These are phyloP conservation scores for Heliconius eleuchia DNA, from an alignment of 1,140 invertebrate genomes.

Conservation along the genomic window DNA sequence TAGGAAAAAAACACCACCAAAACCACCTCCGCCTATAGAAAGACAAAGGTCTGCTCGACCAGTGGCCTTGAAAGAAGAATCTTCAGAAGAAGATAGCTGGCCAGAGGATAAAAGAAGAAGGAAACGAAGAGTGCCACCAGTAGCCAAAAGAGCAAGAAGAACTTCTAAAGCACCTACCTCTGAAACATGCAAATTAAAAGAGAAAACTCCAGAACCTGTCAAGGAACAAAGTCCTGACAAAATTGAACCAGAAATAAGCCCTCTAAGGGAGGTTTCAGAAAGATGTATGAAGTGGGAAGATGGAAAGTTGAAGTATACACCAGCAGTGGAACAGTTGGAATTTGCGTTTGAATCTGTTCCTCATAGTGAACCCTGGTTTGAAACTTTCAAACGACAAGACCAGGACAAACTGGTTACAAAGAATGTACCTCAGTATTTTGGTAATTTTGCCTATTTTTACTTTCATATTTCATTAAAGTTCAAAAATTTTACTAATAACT, in stretches of 20 bases:
- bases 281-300: slow-evolving; percentile 73
- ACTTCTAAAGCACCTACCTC: slow-evolving; percentile 36
- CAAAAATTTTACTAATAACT: no score
- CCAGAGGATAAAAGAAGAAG: slow-evolving; percentile 61
- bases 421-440: slow-evolving; percentile 76
- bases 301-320: slow-evolving; percentile 79
- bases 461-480: no score
- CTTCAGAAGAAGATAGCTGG: slow-evolving; percentile 73
- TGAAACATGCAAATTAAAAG: slow-evolving; percentile 40
- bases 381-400: slow-evolving; percentile 89
- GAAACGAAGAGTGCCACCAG: slow-evolving; percentile 52
- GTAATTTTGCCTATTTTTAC: slow-evolving; percentile 41
- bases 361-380: slow-evolving; percentile 88
- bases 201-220: slow-evolving; percentile 32
- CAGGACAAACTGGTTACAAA: slow-evolving; percentile 83
- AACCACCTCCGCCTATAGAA: slow-evolving; percentile 50
- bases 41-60: slow-evolving; percentile 65
- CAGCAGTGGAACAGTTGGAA: slow-evolving; percentile 84
- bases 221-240: slow-evolving; percentile 34
- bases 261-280: slow-evolving; percentile 58
- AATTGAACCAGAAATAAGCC: slow-evolving; percentile 50
- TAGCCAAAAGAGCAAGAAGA: slow-evolving; percentile 44
- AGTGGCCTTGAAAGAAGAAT: slow-evolving; percentile 69
- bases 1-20: slow-evolving; percentile 48
- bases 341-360: slow-evolving; percentile 90